Percentiles rank a stretch among this genome's conserved stretches.
phyloP scores from a whole-genome alignment of 1,140 invertebrate species.

The Aphelenchoides besseyi region DNA sequence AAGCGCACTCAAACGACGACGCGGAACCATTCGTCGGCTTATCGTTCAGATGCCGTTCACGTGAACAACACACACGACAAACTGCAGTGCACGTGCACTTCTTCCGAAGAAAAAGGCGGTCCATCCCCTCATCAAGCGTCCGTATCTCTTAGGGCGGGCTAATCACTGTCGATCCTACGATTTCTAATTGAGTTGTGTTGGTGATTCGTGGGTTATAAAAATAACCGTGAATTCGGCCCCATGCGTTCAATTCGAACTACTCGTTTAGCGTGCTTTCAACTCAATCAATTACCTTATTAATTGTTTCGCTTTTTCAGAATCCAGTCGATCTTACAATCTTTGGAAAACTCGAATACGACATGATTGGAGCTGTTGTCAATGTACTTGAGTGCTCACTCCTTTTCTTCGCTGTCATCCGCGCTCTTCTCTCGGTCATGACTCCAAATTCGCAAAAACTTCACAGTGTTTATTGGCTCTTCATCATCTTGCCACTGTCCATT shows the following conservation, averaged over 20 bases:
- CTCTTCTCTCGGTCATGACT: conserved; percentile 28
- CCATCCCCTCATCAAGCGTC: background rate
- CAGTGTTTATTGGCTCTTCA: conserved; percentile 26
- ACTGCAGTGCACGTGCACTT: background rate
- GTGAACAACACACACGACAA: background rate
- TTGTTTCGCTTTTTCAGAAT: background rate
- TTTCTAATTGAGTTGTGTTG: too few relatives aligned
- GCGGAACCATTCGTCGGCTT: background rate
- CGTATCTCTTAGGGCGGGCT: background rate
- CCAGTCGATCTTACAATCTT: background rate
- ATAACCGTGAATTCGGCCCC: background rate
- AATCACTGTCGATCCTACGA: background rate
- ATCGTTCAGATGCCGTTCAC: background rate
- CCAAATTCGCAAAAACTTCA: conserved; percentile 36
- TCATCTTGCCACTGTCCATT: conserved; percentile 24
- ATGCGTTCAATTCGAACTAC: background rate
- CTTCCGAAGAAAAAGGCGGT: background rate
- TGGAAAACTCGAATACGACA: conserved; percentile 36
- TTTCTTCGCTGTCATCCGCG: conserved; percentile 23
- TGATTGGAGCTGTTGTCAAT: conserved; percentile 25
- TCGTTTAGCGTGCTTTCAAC: background rate
- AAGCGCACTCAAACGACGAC: conserved; percentile 8
- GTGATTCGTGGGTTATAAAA: too few relatives aligned
- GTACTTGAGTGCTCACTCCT: conserved; percentile 31
- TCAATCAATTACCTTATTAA: background rate